Percentiles rank a stretch among this genome's conserved stretches.
phyloP scores from a whole-genome alignment of 2,888 invertebrate genomes.

The Ischnura elegans region DNA sequence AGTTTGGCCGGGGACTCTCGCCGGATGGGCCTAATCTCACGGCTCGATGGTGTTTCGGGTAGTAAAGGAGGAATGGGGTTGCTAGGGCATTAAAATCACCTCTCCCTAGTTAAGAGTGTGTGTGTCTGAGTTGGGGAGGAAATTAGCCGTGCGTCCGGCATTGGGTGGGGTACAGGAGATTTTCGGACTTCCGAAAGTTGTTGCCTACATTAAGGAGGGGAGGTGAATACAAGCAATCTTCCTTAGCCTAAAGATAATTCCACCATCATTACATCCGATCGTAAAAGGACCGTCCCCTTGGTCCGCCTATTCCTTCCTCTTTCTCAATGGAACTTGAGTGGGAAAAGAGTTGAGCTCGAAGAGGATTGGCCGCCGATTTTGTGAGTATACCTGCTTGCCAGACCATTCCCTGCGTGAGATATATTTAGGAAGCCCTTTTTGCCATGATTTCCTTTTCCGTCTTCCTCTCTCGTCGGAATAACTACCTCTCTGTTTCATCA shows the following conservation, averaged over 20 bases:
- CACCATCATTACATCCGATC: constrained; percentile 41
- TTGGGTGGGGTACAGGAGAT: neutral
- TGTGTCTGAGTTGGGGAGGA: neutral
- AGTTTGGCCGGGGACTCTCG: neutral
- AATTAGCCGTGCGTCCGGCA: neutral
- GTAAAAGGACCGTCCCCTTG: neutral
- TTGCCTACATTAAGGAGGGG: neutral
- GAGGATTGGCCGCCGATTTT: neutral
- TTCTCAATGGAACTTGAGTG: neutral
- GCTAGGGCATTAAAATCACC: no score
- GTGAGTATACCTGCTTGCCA: no score
- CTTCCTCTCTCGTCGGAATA: no score
- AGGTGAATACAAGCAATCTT: no score
- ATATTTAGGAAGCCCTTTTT: no score
- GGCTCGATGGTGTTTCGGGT: no score
- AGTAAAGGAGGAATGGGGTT: no score
- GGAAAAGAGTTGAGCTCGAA: neutral
- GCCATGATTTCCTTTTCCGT: no score
- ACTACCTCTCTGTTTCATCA: no score
- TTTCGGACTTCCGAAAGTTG: constrained; percentile 42
- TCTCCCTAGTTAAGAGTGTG: no score
- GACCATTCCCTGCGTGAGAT: no score
- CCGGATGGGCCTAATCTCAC: constrained; percentile 27
- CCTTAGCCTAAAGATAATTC: constrained; percentile 57
- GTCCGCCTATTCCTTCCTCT: neutral